Evolutionary conservation across 2,888 invertebrate species (phyloP), one percentile per base, ranked within the genome.

Genomic region (Eupithecia subfuscata): DNA sequence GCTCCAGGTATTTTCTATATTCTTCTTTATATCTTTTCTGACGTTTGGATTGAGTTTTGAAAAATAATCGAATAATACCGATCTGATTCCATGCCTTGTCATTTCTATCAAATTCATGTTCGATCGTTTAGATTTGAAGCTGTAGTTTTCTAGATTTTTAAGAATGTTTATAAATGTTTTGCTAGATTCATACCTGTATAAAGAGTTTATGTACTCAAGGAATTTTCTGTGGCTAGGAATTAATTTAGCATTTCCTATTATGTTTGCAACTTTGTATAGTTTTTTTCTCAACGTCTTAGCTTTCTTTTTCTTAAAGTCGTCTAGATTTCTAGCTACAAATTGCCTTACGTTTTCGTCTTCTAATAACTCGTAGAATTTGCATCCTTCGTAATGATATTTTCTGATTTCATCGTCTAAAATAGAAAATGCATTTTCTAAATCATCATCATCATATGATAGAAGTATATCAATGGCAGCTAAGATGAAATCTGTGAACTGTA

Each of bases 51-150:
- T 83, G 0, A 91, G 78, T n/a, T 80, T 77, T 0, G 85, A 83
- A 73, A 86, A 89, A 74, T 88, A 86, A 77, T 91, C 86, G 69
- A 88, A 87, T 0, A 92, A 34, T 0, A 88, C 25, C n/a, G 75
- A 77, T n/a, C 84, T 75, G 0, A 92, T 52, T 0, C 84, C 86
- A 0, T 80, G 70, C 71, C 79, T 82, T 0, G 92, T 70, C 0
- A 88, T 73, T 25, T 82, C 72, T 3, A 78, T 74, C 2, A 91
- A 68, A 30, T 86, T 75, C 0, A 80, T 48, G 22, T 82, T 82
- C 2, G 81, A 30, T 30, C 83, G 78, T 67, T 82, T 83, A 0
- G 79, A 71, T 77, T 83, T 84, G 0, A 52, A 71, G 1, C 83
- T 82, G 45, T 87, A 90, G 0, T 78, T 64, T 8, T 86, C 77